Conservation (phyloP, 1,140 invertebrate genomes). For the Papilio polyxenes region DNA sequence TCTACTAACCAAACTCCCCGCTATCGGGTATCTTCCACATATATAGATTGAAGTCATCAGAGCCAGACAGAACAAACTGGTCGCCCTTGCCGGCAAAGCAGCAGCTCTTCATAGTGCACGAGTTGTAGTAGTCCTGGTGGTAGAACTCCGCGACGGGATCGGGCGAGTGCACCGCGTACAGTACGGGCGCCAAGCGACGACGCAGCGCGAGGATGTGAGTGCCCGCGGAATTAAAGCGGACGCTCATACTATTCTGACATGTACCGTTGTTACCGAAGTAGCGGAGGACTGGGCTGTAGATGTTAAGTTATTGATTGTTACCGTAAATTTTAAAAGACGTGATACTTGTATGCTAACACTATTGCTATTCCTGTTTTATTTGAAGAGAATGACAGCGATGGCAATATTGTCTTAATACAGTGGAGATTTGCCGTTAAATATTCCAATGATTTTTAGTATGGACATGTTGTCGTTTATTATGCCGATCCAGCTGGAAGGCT, state of each 20-base stretch:
- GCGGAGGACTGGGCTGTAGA: slow-evolving; percentile 83
- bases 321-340: too few relatives aligned
- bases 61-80: slow-evolving; percentile 94
- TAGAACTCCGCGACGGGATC: slow-evolving; percentile 92
- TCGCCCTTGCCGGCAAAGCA: slow-evolving; percentile 95
- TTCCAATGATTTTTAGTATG: too few relatives aligned
- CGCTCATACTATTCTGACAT: slow-evolving; percentile 93
- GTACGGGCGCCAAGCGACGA: slow-evolving; percentile 89
- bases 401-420: too few relatives aligned
- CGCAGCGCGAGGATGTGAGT: slow-evolving; percentile 90
- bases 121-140: slow-evolving; percentile 95
- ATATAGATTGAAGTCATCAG: slow-evolving; percentile 97
- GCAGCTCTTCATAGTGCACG: slow-evolving; percentile 98
- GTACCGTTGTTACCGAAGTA: slow-evolving; percentile 86
- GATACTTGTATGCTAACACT: too few relatives aligned
- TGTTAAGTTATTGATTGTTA: too few relatives aligned
- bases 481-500: too few relatives aligned
- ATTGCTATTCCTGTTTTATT: too few relatives aligned
- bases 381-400: too few relatives aligned
- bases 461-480: too few relatives aligned
- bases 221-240: slow-evolving; percentile 91
- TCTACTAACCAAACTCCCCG: slow-evolving; percentile 79
- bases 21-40: slow-evolving; percentile 92
- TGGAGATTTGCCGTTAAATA: too few relatives aligned
- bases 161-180: slow-evolving; percentile 87